Percentiles rank a stretch among this genome's conserved stretches.
Evolutionary conservation across 2,888 invertebrate genomes (phyloP).

Genomic region (Caenorhabditis afra): DNA sequence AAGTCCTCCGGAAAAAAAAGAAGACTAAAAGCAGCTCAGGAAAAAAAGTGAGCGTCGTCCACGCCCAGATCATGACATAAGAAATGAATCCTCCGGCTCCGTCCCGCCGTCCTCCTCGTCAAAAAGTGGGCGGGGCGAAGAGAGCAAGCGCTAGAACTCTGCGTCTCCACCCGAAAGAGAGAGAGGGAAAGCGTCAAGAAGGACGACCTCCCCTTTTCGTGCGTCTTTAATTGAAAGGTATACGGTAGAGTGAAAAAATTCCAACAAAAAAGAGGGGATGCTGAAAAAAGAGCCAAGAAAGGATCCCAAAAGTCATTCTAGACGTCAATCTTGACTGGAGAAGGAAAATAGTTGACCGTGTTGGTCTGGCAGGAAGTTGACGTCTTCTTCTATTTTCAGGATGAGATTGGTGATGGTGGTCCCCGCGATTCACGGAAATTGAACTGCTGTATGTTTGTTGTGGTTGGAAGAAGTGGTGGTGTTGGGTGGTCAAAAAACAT

Average conservation of each 20-base stretch:
- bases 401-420: background rate
- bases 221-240: conserved; percentile 43
- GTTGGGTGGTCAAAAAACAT: conserved; percentile 17
- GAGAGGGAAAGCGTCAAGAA: background rate
- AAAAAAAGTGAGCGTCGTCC: background rate
- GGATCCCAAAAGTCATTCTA: background rate
- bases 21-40: background rate
- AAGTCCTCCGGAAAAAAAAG: background rate
- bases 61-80: conserved; percentile 30
- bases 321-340: too few species aligned
- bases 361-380: background rate
- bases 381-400: conserved; percentile 1
- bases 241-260: conserved; percentile 23
- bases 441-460: conserved; percentile 3
- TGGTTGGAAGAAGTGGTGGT: background rate
- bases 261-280: conserved; percentile 2
- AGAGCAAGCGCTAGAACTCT: conserved; percentile 51
- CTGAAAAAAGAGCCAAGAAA: background rate
- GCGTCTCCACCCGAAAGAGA: conserved; percentile 28
- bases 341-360: too few species aligned
- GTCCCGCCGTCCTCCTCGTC: conserved; percentile 30
- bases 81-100: conserved; percentile 52
- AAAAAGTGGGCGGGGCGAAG: conserved; percentile 54
- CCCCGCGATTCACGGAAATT: conserved; percentile 17
- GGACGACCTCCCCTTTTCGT: background rate